Conservation (phyloP, 2,797 vertebrate genomes). For the Tympanoctomys barrerae region DNA sequence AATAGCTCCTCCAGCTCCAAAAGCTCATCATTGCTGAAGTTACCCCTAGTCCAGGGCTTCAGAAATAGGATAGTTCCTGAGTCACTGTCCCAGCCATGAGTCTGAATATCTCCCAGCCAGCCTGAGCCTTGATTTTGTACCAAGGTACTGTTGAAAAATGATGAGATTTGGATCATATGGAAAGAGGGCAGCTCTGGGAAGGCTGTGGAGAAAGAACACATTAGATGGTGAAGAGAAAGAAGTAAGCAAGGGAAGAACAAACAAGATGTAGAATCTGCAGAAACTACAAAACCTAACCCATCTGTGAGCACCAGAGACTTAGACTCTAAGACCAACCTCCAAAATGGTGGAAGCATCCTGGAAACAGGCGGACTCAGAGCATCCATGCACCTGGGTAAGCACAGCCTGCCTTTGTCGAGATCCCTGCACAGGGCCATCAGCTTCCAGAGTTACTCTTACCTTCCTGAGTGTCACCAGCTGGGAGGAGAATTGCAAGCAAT, state of each 20-base stretch:
- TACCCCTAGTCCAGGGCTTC: constrained; percentile 66
- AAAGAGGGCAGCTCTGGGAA: not conserved
- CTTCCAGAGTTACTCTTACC: not conserved
- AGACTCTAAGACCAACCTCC: not conserved
- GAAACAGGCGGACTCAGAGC: no score
- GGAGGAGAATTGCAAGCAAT: not conserved
- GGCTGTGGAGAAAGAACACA: not conserved
- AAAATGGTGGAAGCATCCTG: no score
- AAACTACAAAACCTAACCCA: not conserved
- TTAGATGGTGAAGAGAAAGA: not conserved
- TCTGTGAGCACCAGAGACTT: not conserved
- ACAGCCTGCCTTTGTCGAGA: not conserved
- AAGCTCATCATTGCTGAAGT: not conserved
- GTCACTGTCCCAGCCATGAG: constrained; percentile 26
- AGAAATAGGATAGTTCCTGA: not conserved
- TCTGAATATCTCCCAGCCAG: constrained; percentile 67
- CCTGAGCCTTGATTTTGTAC: constrained; percentile 19
- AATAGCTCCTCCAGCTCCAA: not conserved
- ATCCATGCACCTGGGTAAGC: no score
- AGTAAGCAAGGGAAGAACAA: not conserved
- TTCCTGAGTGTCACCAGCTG: not conserved
- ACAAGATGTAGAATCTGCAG: not conserved
- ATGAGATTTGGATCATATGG: not conserved
- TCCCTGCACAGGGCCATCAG: no score
- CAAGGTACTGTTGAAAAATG: constrained; percentile 30